phyloP scores from a whole-genome alignment of 2,888 invertebrate genomes.

The Cephalotes varians region DNA sequence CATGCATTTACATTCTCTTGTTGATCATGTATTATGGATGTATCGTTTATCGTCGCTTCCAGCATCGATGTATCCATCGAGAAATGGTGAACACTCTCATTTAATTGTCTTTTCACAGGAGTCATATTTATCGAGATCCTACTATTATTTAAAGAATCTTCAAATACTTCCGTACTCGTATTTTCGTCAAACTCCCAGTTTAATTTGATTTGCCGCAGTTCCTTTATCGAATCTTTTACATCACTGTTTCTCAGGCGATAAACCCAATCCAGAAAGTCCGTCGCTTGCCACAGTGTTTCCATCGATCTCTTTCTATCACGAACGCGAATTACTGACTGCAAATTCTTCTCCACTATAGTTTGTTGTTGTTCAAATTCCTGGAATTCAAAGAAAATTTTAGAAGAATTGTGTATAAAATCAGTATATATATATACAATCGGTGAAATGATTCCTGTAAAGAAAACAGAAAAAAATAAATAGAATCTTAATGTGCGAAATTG shows the following conservation, averaged over 20 bases:
- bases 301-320: slow-evolving; percentile 78
- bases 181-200: slow-evolving; percentile 80
- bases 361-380: slow-evolving; percentile 84
- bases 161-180: slow-evolving; percentile 72
- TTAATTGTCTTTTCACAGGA: slow-evolving; percentile 82
- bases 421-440: background rate
- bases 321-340: slow-evolving; percentile 82
- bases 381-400: slow-evolving; percentile 20
- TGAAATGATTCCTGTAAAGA: background rate
- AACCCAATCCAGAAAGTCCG: slow-evolving; percentile 82
- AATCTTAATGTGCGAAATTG: background rate
- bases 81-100: slow-evolving; percentile 83
- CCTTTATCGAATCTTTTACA: slow-evolving; percentile 81
- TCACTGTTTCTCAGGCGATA: slow-evolving; percentile 82
- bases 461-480: background rate
- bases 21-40: slow-evolving; percentile 61
- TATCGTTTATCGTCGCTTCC: slow-evolving; percentile 68
- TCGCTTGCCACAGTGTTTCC: slow-evolving; percentile 81
- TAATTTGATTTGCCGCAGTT: slow-evolving; percentile 73
- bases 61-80: slow-evolving; percentile 80
- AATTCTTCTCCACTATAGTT: slow-evolving; percentile 78
- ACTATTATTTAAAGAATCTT: slow-evolving; percentile 78
- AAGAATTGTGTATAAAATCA: background rate
- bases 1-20: slow-evolving; percentile 80
- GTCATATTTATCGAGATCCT: slow-evolving; percentile 83